Evolutionary conservation across 92 coral and sea anemone species (phyloP), one percentile per base, ranked within the genome.

Genomic region (Virgularia gustaviana): DNA sequence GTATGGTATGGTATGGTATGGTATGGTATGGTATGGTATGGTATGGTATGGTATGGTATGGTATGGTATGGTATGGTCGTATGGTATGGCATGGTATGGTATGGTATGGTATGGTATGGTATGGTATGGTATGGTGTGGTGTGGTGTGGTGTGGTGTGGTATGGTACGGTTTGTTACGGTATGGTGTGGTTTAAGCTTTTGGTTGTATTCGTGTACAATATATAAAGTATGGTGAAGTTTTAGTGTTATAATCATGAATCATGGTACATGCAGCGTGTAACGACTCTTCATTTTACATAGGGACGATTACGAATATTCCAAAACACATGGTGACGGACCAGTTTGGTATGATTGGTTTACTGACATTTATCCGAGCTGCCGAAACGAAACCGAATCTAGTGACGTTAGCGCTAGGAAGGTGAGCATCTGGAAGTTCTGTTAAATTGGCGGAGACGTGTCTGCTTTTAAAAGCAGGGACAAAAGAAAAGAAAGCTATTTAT

Each of bases 301-400:
- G 99, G 10, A 86, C 88, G 59, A 94, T 94, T 45, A 89, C 99
- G 10, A 94, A 94, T 55, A 94, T 94, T 53, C 99, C 99, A 9
- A 94, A 94, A 63, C 96, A 95, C 58, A 94, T 94, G 99, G 99
- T 94, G 1, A 89, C 94, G 1, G 99, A 94, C 56, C 99, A 94
- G 84, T 94, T 94, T 81, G 99, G 99, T 20, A 94, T 94, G 99
- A 94, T 94, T 44, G 99, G 99, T 9, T 79, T 94, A 31, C 57
- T 94, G 66, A 94, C 99, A 6, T 94, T 94, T 75, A 94, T 94
- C 81, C 82, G 99, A 12, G 99, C 99, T 8, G 99, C 99, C 0
- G 99, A 94, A 76, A 94, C 99, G 2, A 96, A 94, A 54, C 99
- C 99, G 0, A 94, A 89, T 67, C 85, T 94, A 32, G 99, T 94